phyloP scores from a whole-genome alignment of 2,797 vertebrate genomes.

The Limosa lapponica region DNA sequence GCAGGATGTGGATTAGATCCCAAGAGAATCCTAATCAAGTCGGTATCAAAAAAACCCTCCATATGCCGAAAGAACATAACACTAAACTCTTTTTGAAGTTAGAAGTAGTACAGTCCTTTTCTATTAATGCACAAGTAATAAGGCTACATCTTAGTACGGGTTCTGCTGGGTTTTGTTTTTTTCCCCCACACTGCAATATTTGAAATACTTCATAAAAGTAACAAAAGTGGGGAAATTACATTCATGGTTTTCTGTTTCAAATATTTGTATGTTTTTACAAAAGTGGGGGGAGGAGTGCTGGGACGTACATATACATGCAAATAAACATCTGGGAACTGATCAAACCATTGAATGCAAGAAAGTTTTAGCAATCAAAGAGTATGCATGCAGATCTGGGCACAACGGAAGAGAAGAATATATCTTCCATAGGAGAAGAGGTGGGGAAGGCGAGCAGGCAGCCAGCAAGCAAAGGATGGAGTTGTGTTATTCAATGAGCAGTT shows the following conservation, averaged over 20 bases:
- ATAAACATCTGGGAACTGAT: slow-evolving; percentile 63
- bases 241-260: slow-evolving; percentile 47
- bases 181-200: background rate
- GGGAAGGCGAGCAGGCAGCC: background rate
- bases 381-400: background rate
- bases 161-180: background rate
- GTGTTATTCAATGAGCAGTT: background rate
- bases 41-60: background rate
- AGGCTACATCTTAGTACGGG: background rate
- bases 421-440: background rate
- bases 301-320: slow-evolving; percentile 33
- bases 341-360: background rate
- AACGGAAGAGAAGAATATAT: background rate
- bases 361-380: slow-evolving; percentile 25
- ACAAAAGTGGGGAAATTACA: slow-evolving; percentile 41
- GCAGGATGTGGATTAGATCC: slow-evolving; percentile 31
- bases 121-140: background rate
- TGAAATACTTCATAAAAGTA: slow-evolving; percentile 15
- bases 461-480: background rate
- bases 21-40: slow-evolving; percentile 16
- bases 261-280: slow-evolving; percentile 53
- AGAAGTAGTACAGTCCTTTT: background rate
- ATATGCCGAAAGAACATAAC: background rate
- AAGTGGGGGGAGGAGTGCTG: background rate
- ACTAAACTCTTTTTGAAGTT: background rate